Evolutionary conservation across 2,888 invertebrate species (phyloP), one percentile per base, ranked within the genome.

Genomic region (Syrista parreyssii): DNA sequence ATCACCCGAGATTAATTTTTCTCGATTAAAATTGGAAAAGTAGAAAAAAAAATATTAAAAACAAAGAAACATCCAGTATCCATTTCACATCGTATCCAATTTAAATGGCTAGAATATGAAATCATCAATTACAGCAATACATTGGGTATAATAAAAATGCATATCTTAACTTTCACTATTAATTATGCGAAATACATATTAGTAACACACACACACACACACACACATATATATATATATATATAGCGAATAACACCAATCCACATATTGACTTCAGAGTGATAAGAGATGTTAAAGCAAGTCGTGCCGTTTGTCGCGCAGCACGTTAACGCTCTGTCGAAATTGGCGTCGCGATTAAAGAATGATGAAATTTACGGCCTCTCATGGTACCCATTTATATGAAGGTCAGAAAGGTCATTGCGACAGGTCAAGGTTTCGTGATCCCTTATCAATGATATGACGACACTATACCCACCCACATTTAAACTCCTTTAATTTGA

Each of bases 371-470:
- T 32, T 15, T 31, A 71, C 12, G 71, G 31, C 9, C 71, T 71
- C 71, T 31, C 23, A 23, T 55, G 23, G 23, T 1, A 55, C 55
- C 23, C 9, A 55, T 55, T 55, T 40, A 33, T 33, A 72, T 76
- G 75, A 73, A 12, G 35, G 12, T 30, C 15, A 76, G 72, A 31
- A 31, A 32, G 74, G 68, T 79, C 33, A 23, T 68, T 34, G 35
- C 11, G 55, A 23, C 12, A 76, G 36, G 35, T 71, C 71, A 68
- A 68, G 33, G 68, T 68, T 77, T 71, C n/a, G 31, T 36, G 75
- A 76, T 68, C 72, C 12, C 78, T 81, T 74, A 77, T 79, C 80
- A 75, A 33, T 69, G 35, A 73, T 55, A 23, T 23, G 23, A 23
- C 55, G 23, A 9, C 55, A 9, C 23, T 23, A 55, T 23, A 55